A percentile compares a stretch with the other conserved stretches of the same genome.
These are phyloP conservation scores for Aleiodes leptofemur DNA, from an alignment of 2,888 invertebrate species.

Conservation along the genomic window DNA sequence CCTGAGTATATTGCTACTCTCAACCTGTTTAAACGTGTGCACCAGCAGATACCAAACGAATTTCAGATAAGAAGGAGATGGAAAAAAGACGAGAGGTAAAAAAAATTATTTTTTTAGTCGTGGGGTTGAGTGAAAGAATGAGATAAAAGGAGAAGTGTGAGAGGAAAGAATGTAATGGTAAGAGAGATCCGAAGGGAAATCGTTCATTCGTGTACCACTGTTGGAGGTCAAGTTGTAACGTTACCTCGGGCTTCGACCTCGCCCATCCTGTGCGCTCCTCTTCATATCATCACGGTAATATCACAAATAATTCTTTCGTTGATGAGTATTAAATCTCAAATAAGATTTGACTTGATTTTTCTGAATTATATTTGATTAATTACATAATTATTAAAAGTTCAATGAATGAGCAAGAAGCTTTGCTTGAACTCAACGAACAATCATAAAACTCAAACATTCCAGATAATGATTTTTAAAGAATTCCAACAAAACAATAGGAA, in stretches of 20 bases:
- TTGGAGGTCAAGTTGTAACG: constrained; percentile 48
- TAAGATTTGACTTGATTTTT: too few species aligned
- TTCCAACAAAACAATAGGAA: too few species aligned
- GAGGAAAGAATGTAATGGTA: constrained; percentile 28
- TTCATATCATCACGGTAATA: constrained; percentile 19
- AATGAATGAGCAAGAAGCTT: too few species aligned
- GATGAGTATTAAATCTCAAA: too few species aligned
- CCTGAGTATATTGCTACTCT: constrained; percentile 46
- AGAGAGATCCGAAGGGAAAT: constrained; percentile 43
- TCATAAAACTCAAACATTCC: too few species aligned
- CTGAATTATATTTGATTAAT: too few species aligned
- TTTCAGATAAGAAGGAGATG: constrained; percentile 46
- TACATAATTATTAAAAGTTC: too few species aligned
- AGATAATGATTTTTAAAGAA: too few species aligned
- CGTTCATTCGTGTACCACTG: constrained; percentile 46
- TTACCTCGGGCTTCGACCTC: constrained; percentile 50
- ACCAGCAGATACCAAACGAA: constrained; percentile 45
- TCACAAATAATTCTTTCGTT: constrained; percentile 1
- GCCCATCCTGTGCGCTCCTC: constrained; percentile 25
- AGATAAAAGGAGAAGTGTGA: constrained; percentile 37
- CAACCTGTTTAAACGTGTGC: constrained; percentile 54
- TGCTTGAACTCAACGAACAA: too few species aligned
- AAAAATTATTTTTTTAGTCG: not conserved
- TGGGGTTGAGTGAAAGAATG: constrained; percentile 29
- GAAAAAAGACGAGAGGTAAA: constrained; percentile 20